These are phyloP conservation scores for Stegana nigrithorax DNA, from an alignment of 2,888 invertebrate genomes.

Conservation along the genomic window DNA sequence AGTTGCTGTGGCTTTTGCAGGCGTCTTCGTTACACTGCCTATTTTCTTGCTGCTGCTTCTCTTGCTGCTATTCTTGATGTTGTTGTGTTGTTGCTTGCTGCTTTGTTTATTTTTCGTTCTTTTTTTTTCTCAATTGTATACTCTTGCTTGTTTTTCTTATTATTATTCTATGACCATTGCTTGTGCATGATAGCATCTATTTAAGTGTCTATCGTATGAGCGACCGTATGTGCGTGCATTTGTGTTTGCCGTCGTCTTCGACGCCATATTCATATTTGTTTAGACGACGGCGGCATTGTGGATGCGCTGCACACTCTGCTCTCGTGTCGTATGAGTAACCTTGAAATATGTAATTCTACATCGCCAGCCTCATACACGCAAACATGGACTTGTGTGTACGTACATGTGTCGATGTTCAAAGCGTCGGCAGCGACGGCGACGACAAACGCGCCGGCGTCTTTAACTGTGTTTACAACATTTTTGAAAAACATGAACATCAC, in stretches of 20 bases:
- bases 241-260: background rate
- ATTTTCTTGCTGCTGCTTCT: background rate
- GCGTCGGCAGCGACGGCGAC: background rate
- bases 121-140: too few relatives aligned
- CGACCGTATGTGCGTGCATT: background rate
- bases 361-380: background rate
- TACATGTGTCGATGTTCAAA: background rate
- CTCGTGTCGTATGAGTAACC: slow-evolving; percentile 59
- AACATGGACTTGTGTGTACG: too few relatives aligned
- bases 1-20: slow-evolving; percentile 19
- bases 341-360: slow-evolving; percentile 42
- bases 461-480: background rate
- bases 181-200: slow-evolving; percentile 23
- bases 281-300: background rate
- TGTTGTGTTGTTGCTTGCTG: background rate
- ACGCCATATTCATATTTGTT: slow-evolving; percentile 13
- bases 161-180: slow-evolving; percentile 35
- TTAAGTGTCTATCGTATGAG: background rate
- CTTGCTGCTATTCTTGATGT: background rate
- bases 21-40: background rate
- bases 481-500: background rate
- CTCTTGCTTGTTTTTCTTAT: background rate
- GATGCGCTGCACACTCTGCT: slow-evolving; percentile 42
- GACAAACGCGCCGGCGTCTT: background rate
- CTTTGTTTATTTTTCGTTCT: too few relatives aligned